phyloP scores from a whole-genome alignment of 2,113 vertebrate species.

The Craseonycteris thonglongyai region DNA sequence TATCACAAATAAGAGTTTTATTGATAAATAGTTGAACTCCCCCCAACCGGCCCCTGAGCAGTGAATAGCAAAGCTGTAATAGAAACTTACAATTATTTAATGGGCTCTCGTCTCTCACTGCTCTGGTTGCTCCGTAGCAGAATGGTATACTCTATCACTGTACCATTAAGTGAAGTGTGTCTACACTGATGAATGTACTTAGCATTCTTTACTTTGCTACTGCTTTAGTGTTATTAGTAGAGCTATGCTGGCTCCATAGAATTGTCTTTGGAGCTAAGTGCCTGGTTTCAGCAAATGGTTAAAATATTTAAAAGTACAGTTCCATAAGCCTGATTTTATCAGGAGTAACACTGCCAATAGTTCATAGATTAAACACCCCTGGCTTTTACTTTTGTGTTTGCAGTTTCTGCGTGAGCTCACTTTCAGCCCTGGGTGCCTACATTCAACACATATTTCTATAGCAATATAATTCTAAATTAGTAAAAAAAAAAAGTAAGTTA shows the following conservation, averaged over 20 bases:
- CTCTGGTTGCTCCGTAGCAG: background rate
- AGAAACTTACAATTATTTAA: background rate
- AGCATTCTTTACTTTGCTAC: background rate
- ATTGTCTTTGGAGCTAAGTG: background rate
- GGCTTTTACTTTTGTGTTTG: background rate
- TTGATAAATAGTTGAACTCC: background rate
- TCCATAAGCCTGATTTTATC: background rate
- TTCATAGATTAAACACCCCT: background rate
- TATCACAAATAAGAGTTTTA: background rate
- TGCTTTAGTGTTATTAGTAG: background rate
- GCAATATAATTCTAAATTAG: background rate
- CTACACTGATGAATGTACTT: background rate
- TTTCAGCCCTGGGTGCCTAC: background rate
- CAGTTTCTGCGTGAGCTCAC: background rate
- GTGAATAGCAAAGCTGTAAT: background rate
- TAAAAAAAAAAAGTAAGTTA: background rate
- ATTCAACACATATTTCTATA: background rate
- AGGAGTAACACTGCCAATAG: background rate
- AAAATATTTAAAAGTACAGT: background rate
- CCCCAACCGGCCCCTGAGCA: background rate
- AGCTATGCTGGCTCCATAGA: fast-evolving
- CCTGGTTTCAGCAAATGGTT: background rate
- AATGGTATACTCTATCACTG: background rate
- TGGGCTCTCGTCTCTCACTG: background rate
- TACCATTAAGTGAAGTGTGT: background rate